A percentile compares a stretch with the other conserved stretches of the same genome.
These are phyloP conservation scores for Panulirus ornatus DNA, from an alignment of 1,140 invertebrate genomes.

Conservation along the genomic window DNA sequence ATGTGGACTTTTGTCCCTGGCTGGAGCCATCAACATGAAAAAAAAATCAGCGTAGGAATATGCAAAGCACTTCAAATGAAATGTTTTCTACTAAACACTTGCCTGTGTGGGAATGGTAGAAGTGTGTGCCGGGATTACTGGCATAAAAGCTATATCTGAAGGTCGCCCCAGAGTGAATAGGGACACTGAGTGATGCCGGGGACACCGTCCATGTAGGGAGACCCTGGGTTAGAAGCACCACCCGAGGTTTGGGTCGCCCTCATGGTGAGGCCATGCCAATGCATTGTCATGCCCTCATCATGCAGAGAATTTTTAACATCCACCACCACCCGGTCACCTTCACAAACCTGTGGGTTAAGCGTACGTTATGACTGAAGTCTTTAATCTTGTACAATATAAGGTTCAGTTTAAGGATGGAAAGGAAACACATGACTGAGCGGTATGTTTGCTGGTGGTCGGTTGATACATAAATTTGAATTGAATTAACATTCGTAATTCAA, in stretches of 20 bases:
- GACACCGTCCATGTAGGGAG: conserved; percentile 93
- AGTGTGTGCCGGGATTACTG: conserved; percentile 85
- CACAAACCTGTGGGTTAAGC: conserved; percentile 84
- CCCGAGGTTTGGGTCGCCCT: neutral
- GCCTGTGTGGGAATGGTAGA: conserved; percentile 92
- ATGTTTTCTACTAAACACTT: conserved; percentile 75
- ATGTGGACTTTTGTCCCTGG: too few species aligned
- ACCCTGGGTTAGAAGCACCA: conserved; percentile 83
- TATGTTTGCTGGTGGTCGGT: too few species aligned
- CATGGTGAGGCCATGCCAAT: conserved; percentile 88
- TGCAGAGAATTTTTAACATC: conserved; percentile 90
- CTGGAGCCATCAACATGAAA: too few species aligned
- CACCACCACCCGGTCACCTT: conserved; percentile 89
- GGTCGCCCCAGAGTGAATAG: conserved; percentile 87
- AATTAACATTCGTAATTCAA: too few species aligned
- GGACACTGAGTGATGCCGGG: conserved; percentile 94
- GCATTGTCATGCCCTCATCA: conserved; percentile 88
- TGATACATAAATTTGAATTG: too few species aligned
- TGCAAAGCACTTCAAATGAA: too few species aligned
- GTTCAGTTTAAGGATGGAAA: too few species aligned
- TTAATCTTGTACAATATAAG: too few species aligned
- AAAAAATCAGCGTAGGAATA: too few species aligned
- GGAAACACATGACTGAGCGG: too few species aligned
- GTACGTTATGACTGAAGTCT: too few species aligned
- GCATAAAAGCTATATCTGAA: conserved; percentile 82